Conservation (phyloP, 2,888 invertebrate species). For the Scaptomyza reducta region DNA sequence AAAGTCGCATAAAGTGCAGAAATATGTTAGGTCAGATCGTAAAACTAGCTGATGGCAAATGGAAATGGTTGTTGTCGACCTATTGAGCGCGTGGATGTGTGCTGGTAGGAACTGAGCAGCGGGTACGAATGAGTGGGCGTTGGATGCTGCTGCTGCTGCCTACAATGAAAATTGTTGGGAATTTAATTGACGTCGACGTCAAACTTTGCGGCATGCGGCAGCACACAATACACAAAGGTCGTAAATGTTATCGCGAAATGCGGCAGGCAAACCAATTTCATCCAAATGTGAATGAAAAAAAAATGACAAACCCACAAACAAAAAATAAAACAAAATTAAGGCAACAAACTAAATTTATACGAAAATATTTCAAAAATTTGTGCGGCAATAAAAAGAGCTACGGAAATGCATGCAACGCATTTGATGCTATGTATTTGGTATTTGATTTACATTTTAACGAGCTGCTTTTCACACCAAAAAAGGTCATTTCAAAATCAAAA, state of each 20-base stretch:
- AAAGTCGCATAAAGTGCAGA: conserved; percentile 78
- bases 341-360: conserved; percentile 23
- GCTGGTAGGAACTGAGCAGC: conserved; percentile 1
- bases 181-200: conserved; percentile 71
- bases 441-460: conserved; percentile 71
- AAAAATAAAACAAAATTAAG: conserved; percentile 14
- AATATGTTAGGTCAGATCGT: conserved; percentile 67
- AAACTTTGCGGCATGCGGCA: conserved; percentile 52
- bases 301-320: neutral
- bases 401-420: conserved; percentile 46
- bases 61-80: conserved; percentile 31
- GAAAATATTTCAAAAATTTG: conserved; percentile 54
- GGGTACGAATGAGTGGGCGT: conserved; percentile 18
- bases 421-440: conserved; percentile 30
- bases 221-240: conserved; percentile 63
- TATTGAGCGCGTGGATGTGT: conserved; percentile 41
- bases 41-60: conserved; percentile 56
- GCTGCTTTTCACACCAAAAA: conserved; percentile 56
- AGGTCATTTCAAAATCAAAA: conserved; percentile 45
- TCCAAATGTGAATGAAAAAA: conserved; percentile 57
- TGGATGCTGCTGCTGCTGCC: conserved; percentile 10
- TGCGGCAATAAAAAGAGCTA: conserved; percentile 51
- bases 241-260: conserved; percentile 74
- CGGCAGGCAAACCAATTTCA: conserved; percentile 59
- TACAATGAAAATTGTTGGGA: conserved; percentile 38